Percentiles rank a stretch among this genome's conserved stretches.
These are phyloP conservation scores for Ctenosaura bakeri DNA, from an alignment of 2,797 vertebrate species.

Conservation along the genomic window DNA sequence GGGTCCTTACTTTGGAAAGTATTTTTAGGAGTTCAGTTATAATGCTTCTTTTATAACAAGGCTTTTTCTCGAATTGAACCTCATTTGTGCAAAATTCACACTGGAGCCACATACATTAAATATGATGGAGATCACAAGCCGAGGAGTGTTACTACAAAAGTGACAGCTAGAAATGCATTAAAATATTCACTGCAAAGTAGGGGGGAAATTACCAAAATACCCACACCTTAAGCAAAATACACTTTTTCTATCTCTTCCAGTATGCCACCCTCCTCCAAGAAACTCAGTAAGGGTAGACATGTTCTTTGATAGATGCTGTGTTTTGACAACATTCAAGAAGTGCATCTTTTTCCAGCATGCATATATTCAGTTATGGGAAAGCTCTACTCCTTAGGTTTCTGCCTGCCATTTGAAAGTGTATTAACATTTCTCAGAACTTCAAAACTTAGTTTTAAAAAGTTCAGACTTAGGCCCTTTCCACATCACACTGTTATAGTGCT, in stretches of 20 bases:
- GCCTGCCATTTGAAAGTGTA: not conserved
- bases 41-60: conserved; percentile 18
- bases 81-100: conserved; percentile 18
- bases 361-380: not conserved
- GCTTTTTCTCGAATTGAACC: not conserved
- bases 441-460: not conserved
- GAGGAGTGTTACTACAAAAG: conserved; percentile 29
- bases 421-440: not conserved
- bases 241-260: conserved; percentile 5
- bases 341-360: not conserved
- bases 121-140: conserved; percentile 26
- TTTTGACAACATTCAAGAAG: not conserved
- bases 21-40: conserved; percentile 26
- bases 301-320: not conserved
- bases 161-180: conserved; percentile 36
- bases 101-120: conserved; percentile 28
- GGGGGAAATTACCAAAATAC: not conserved
- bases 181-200: conserved; percentile 42
- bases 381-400: not conserved
- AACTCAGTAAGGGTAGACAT: not conserved
- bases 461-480: no score
- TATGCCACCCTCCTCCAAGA: conserved; percentile 1
- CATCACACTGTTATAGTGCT: not conserved
- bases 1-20: not conserved
- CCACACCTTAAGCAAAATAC: not conserved